Evolutionary conservation across 2,888 invertebrate species (phyloP).

Genomic region (Andrena trimmerana): DNA sequence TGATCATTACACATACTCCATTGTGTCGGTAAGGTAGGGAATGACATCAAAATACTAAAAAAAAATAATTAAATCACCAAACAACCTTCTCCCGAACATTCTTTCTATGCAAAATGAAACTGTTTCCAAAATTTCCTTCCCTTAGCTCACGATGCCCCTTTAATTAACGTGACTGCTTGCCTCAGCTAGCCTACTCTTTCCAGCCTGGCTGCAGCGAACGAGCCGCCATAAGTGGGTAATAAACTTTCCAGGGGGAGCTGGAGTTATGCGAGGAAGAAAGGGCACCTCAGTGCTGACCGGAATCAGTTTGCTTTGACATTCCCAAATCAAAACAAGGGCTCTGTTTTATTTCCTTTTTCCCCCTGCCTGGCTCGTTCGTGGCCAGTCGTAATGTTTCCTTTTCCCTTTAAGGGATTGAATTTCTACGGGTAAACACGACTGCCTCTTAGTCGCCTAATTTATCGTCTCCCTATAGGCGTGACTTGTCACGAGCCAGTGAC

Average conservation of each 20-base stretch:
- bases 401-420: conserved; percentile 44
- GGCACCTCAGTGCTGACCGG: conserved; percentile 47
- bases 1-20: too few species aligned
- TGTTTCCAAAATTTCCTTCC: too few species aligned
- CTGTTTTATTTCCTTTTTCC: conserved; percentile 34
- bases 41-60: too few species aligned
- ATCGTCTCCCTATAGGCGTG: conserved; percentile 31
- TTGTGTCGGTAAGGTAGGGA: too few species aligned
- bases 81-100: too few species aligned
- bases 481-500: conserved; percentile 29
- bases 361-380: conserved; percentile 20
- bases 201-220: conserved; percentile 69
- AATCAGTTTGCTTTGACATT: conserved; percentile 77
- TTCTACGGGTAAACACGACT: conserved; percentile 24
- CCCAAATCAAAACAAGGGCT: conserved; percentile 75
- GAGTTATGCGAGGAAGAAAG: conserved; percentile 42
- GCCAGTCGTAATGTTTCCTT: conserved; percentile 43
- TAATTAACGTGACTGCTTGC: conserved; percentile 74
- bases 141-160: conserved; percentile 28
- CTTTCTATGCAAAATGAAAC: too few species aligned
- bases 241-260: conserved; percentile 59
- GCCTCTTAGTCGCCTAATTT: conserved; percentile 41
- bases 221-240: conserved; percentile 71
- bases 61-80: too few species aligned
- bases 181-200: conserved; percentile 57